Evolutionary conservation across 2,113 vertebrate species (phyloP), one percentile per base, ranked within the genome.

Genomic region (Istiophorus platypterus): DNA sequence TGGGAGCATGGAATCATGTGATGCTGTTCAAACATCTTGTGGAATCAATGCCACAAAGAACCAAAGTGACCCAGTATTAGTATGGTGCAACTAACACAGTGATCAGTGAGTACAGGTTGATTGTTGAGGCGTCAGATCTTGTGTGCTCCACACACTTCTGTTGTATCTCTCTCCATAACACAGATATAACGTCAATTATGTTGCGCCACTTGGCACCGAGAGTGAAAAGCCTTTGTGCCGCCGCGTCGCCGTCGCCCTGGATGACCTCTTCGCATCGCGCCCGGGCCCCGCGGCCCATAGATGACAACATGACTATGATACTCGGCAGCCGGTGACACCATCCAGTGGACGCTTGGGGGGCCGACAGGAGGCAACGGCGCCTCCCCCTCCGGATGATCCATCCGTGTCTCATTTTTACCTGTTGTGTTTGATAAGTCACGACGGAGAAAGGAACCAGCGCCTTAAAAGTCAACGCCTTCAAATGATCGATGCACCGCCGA

Each of bases 311-410:
- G 1, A 47, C 65, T 42, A 66, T 85, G 89, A 86, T 49, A 47
- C 81, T 63, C 58, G 8, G 54, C 62, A 27, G 69, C 79, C 87
- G 90, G 87, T 89, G 92, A 84, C 88, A 73, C 57, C 80, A 24
- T 34, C 56, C 41, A 56, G 66, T 20, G 51, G 79, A 42, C 3
- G 12, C 72, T 29, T 14, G 5, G 41, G 37, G 5, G 41, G 37
- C 39, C 66, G 66, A 75, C 59, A 70, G 56, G 51, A 57, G 12
- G 7, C 57, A 29, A 29, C 37, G 2, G 0, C 27, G 3, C 64
- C 72, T 86, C 71, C 69, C 81, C 17, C 73, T 41, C 18, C 54
- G 7, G 1, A 54, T 58, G 62, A 67, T 47, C 29, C 76, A 24
- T 41, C 42, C 41, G 72, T 76, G 5, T 68, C 45, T 64, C 20